Evolutionary conservation across 2,113 vertebrate genomes (phyloP), one percentile per base, ranked within the genome.

Genomic region (Ornithorhynchus anatinus): DNA sequence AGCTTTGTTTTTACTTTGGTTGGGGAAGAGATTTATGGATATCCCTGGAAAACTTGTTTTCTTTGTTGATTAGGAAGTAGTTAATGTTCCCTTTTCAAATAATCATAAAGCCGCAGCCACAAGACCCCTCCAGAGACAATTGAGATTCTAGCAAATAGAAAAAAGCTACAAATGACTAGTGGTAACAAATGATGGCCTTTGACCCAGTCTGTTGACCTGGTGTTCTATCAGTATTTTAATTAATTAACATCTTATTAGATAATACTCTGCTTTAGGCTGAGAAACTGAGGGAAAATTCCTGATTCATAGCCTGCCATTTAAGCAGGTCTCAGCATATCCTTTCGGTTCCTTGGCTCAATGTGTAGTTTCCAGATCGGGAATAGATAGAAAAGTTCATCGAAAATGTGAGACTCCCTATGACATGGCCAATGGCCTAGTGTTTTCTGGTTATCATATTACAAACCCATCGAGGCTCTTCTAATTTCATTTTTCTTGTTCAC

Each of bases 221-320:
- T 65, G 77, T 95, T 95, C 91, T 88, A 94, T 94, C 92, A 92
- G 84, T 91, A 86, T 87, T 91, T 88, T 68, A 86, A 83, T 75
- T 86, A 92, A 92, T 91, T 90, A 93, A 94, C 95, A 94, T 86
- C 86, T 95, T 93, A 95, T 94, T 95, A 93, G 92, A 93, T 91
- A 89, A 92, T 91, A 90, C 89, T 88, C 84, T 3, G 86, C 84
- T 60, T 88, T 75, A 86, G 92, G 89, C 88, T 79, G 91, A 81
- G 79, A 47, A 93, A 94, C 91, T 68, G 64, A 89, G 90, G 91
- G 91, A 92, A 94, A 94, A 88, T 75, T 72, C 80, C 88, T n/a
- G 87, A 96, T 96, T 95, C 95, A 96, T 92, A 82, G 90, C 89
- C 92, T 93, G 92, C 92, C 85, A 92, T 92, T 95, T 94, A 90